Evolutionary conservation across 1,140 invertebrate genomes (phyloP).

Genomic region (Megathymus violae): DNA sequence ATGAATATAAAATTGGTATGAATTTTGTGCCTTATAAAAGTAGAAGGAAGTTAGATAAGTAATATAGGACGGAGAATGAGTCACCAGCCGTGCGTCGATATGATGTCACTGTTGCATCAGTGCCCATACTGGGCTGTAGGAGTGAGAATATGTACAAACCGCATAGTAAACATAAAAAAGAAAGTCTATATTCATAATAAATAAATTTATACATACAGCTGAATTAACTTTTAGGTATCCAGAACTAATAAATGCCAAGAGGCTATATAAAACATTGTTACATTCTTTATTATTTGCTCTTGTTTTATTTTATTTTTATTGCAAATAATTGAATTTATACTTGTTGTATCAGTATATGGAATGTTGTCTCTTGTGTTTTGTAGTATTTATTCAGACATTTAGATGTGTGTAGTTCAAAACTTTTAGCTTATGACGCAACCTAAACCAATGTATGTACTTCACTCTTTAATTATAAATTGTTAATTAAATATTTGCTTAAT

Average conservation of each 20-base stretch:
- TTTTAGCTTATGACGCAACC: conserved; percentile 20
- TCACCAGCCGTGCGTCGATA: conserved; percentile 25
- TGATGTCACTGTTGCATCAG: conserved; percentile 34
- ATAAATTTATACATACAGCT: conserved; percentile 12
- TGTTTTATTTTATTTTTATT: conserved; percentile 18
- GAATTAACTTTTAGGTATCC: conserved; percentile 14
- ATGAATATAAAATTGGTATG: conserved; percentile 28
- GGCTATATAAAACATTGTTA: conserved; percentile 34
- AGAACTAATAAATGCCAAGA: conserved; percentile 17
- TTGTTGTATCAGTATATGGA: conserved; percentile 23
- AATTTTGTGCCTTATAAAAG: conserved; percentile 32
- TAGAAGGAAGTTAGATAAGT: conserved; percentile 33
- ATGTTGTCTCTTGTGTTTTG: conserved; percentile 25
- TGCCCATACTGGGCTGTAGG: conserved; percentile 19
- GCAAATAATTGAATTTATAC: conserved; percentile 26
- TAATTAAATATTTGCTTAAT: conserved; percentile 26
- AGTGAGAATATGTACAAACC: conserved; percentile 31
- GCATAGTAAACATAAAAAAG: conserved; percentile 30
- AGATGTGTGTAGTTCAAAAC: conserved; percentile 23
- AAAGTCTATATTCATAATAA: conserved; percentile 26
- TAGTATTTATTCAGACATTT: conserved; percentile 20
- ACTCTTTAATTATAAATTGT: conserved; percentile 18
- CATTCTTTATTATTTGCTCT: conserved; percentile 33
- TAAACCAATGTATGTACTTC: conserved; percentile 30
- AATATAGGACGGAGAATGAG: conserved; percentile 34